A percentile compares a stretch with the other conserved stretches of the same genome.
Conservation (phyloP, 2,113 vertebrate genomes). For the Thamnophis sirtalis region DNA sequence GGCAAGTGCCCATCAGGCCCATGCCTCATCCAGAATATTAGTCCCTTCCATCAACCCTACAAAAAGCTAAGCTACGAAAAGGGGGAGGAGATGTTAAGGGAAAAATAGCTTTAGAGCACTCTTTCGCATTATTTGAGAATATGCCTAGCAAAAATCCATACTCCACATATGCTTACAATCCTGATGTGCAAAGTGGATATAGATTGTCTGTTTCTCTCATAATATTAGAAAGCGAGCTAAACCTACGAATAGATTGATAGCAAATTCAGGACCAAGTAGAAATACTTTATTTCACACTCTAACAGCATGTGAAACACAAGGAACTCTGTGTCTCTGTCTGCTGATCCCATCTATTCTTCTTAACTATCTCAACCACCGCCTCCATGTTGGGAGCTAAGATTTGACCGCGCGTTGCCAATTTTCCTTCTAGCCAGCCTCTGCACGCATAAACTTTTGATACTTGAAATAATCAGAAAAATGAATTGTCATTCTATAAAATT, state of each 20-base stretch:
- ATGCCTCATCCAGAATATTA: background rate
- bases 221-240: background rate
- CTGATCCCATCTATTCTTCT: background rate
- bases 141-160: background rate
- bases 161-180: background rate
- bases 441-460: background rate
- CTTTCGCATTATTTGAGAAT: background rate
- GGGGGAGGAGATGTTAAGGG: no score
- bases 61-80: background rate
- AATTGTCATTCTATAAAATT: background rate
- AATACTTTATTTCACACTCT: background rate
- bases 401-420: background rate
- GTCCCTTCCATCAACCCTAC: background rate
- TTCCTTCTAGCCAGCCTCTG: background rate
- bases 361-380: background rate
- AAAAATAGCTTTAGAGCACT: background rate
- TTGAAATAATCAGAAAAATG: background rate
- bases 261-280: background rate
- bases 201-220: background rate
- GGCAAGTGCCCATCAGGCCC: no score
- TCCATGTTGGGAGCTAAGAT: background rate
- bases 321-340: background rate
- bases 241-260: background rate
- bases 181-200: background rate
- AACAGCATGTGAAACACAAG: background rate